A percentile compares a stretch with the other conserved stretches of the same genome.
Conservation (phyloP, 2,113 vertebrate genomes). For the Typhlomys cinereus region DNA sequence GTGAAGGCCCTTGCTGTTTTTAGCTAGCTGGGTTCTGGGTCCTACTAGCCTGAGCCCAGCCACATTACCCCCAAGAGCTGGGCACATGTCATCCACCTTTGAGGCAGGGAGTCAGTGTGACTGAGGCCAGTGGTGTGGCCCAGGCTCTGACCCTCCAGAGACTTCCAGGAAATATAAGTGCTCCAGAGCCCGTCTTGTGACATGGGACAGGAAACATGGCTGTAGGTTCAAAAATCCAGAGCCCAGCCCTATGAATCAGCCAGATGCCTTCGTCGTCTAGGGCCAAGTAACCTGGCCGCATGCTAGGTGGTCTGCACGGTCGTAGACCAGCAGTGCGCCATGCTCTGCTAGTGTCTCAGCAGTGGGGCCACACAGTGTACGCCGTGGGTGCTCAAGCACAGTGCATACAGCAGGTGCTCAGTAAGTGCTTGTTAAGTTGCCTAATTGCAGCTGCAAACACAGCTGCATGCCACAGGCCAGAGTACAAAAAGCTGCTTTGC, state of each 20-base stretch:
- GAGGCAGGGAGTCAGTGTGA: background rate
- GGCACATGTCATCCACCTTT: background rate
- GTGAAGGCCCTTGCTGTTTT: background rate
- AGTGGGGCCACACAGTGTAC: background rate
- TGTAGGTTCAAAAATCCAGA: too few relatives aligned
- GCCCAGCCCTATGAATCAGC: too few relatives aligned
- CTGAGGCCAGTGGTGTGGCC: background rate
- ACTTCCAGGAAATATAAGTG: background rate
- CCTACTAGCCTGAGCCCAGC: background rate
- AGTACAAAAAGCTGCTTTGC: rapidly evolving
- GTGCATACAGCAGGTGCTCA: background rate
- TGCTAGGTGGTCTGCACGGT: too few relatives aligned
- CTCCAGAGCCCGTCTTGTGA: too few relatives aligned
- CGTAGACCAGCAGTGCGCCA: too few relatives aligned
- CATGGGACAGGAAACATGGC: too few relatives aligned
- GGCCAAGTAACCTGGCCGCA: too few relatives aligned
- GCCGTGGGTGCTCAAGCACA: background rate
- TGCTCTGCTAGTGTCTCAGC: too few relatives aligned
- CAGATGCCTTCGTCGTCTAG: too few relatives aligned
- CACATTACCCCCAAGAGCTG: background rate
- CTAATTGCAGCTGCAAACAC: too few relatives aligned
- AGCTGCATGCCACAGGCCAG: background rate
- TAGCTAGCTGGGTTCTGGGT: too few relatives aligned
- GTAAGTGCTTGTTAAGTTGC: background rate
- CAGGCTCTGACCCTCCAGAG: too few relatives aligned